Conservation (phyloP, 2,888 invertebrate genomes). For the Epirrhoe tristata region DNA sequence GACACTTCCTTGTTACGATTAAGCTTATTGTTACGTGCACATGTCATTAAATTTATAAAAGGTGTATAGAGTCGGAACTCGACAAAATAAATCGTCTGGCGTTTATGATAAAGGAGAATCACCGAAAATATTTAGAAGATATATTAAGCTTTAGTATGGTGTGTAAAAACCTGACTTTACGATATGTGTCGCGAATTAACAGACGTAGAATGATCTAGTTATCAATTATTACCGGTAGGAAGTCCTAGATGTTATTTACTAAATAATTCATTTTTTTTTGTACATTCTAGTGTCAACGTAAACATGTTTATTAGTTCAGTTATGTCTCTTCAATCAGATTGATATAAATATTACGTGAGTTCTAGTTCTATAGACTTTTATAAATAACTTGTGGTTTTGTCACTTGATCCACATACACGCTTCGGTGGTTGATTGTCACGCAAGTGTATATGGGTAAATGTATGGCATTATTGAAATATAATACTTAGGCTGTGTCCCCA, state of each 20-base stretch:
- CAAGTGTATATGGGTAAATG: conserved; percentile 43
- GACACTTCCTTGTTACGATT: conserved; percentile 49
- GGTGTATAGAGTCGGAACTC: conserved; percentile 15
- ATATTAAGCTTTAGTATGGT: too few relatives aligned
- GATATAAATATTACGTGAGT: too few relatives aligned
- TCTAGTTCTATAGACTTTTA: conserved; percentile 19
- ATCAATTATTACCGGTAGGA: too few relatives aligned
- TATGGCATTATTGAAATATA: conserved; percentile 19
- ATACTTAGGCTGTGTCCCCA: too few relatives aligned
- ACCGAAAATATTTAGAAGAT: neutral
- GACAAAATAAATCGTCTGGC: neutral
- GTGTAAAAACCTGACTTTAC: too few relatives aligned
- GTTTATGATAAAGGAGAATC: neutral
- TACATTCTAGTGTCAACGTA: too few relatives aligned
- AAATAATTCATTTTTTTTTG: too few relatives aligned
- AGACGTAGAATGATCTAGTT: too few relatives aligned
- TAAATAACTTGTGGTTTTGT: conserved; percentile 16
- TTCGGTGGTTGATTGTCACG: conserved; percentile 52
- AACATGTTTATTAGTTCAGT: too few relatives aligned
- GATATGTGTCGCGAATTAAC: too few relatives aligned
- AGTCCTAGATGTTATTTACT: too few relatives aligned
- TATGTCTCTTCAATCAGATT: too few relatives aligned
- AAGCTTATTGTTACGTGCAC: conserved; percentile 54
- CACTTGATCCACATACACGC: conserved; percentile 54
- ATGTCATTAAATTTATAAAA: neutral